phyloP scores from a whole-genome alignment of 1,140 invertebrate genomes.

The fruit fly (Drosophila melanogaster) region DNA sequence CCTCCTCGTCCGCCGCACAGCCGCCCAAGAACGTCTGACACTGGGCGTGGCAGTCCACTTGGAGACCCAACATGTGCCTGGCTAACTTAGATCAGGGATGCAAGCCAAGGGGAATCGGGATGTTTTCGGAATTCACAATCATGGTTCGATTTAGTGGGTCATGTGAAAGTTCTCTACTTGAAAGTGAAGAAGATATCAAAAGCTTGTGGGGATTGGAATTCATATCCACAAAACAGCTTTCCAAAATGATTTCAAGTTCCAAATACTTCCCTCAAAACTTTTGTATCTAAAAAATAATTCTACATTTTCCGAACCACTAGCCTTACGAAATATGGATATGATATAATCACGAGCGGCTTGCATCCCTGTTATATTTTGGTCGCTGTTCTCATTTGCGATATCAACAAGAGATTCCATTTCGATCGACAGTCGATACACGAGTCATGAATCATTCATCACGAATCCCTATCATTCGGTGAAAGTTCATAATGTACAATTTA shows the following conservation, averaged over 20 bases:
- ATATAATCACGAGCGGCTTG: constrained; percentile 8
- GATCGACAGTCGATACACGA: constrained; percentile 66
- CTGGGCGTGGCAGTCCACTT: constrained; percentile 34
- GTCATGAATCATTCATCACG: constrained; percentile 21
- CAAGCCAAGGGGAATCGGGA: constrained; percentile 3
- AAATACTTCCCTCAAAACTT: not conserved
- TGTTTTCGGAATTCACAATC: not conserved
- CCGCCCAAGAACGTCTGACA: constrained; percentile 73
- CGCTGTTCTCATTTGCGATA: constrained; percentile 84
- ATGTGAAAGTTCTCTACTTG: no score
- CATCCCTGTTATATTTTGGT: constrained; percentile 39
- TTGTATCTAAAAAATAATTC: not conserved
- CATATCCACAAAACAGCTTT: no score
- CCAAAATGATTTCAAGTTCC: not conserved
- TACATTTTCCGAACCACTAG: not conserved
- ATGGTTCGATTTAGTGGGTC: not conserved
- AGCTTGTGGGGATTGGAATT: not conserved
- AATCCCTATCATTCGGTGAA: constrained; percentile 38
- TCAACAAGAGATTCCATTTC: constrained; percentile 84
- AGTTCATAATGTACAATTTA: constrained; percentile 55
- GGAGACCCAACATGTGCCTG: constrained; percentile 58
- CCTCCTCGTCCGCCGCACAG: constrained; percentile 9
- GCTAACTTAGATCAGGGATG: constrained; percentile 37
- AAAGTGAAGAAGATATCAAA: not conserved
- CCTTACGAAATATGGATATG: not conserved